Evolutionary conservation across 2,113 vertebrate genomes (phyloP), one percentile per base, ranked within the genome.

Genomic region (Gymnarchus niloticus): DNA sequence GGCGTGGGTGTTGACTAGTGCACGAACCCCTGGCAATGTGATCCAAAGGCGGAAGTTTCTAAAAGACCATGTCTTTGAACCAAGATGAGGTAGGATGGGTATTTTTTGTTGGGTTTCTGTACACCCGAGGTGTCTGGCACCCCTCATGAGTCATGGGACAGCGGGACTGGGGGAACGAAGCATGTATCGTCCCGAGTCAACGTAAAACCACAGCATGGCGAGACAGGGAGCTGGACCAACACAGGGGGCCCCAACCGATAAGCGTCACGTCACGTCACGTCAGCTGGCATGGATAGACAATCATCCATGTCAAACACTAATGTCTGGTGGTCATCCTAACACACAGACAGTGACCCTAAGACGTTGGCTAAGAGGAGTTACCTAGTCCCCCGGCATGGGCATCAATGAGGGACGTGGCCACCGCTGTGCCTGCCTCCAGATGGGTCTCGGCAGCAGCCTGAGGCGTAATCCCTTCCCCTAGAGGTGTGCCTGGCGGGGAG

Each of bases 381-480:
- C 98, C 97, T 91, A 99, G 91, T 87, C 97, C 97, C 94, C 98
- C 98, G 8, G 98, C 98, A 0, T 99, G 98, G n/a, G 98, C 98
- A 52, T 99, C 98, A 7, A 99, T 97, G 65, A 99, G 96, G 3
- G 98, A 97, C 46, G 95, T 94, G 52, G 94, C 97, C 57, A 99
- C 97, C 0, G 98, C 95, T 81, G 94, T 96, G 56, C 96, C 97
- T 0, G 89, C 86, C 0, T 93, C 91, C 87, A 99, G 94, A 59
- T 96, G 94, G 0, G 99, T 92, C 83, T 96, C 96, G 44, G 88
- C 85, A 0, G 98, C 96, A 25, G 98, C 96, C 14, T 94, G 93
- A 83, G 87, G 87, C 0, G 89, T 96, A 6, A 99, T 95, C n/a
- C 97, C 96, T 48, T 90, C 92, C 87, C 96, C 96, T 56, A 98